Percentiles rank a stretch among this genome's conserved stretches.
Evolutionary conservation across 2,113 vertebrate species (phyloP).

Genomic region (Xyliphius kryptos): DNA sequence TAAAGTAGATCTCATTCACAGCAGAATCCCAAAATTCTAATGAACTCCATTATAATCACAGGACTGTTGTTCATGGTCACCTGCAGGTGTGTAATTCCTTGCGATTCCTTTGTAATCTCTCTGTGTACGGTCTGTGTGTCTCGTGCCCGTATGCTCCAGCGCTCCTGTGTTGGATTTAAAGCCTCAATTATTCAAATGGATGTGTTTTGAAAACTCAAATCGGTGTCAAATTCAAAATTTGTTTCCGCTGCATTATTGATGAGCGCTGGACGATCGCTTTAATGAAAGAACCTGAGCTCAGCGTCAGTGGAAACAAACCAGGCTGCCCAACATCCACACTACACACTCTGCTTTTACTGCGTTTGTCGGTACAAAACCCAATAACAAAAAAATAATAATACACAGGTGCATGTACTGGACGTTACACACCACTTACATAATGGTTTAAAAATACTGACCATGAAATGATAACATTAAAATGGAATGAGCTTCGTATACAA

Average conservation of each 20-base stretch:
- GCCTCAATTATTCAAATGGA: slow-evolving; percentile 78
- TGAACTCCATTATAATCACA: no score
- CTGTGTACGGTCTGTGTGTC: not conserved
- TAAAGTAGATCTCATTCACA: no score
- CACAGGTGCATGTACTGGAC: not conserved
- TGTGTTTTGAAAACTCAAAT: slow-evolving; percentile 79
- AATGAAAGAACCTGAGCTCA: slow-evolving; percentile 43
- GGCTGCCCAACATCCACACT: not conserved
- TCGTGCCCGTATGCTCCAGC: slow-evolving; percentile 52
- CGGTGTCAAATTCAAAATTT: slow-evolving; percentile 84
- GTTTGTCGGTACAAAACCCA: not conserved
- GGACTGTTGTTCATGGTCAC: no score
- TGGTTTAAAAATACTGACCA: no score
- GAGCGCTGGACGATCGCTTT: slow-evolving; percentile 51
- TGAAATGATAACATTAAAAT: no score
- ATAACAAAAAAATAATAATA: no score
- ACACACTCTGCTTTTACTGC: not conserved
- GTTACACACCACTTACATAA: no score
- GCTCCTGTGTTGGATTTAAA: slow-evolving; percentile 70
- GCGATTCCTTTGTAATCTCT: not conserved
- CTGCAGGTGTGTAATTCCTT: no score
- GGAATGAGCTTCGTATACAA: no score
- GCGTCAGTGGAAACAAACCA: not conserved
- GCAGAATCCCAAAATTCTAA: no score
- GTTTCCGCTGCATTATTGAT: slow-evolving; percentile 79